These are phyloP conservation scores for Bucorvus abyssinicus DNA, from an alignment of 2,797 vertebrate species.

Conservation along the genomic window DNA sequence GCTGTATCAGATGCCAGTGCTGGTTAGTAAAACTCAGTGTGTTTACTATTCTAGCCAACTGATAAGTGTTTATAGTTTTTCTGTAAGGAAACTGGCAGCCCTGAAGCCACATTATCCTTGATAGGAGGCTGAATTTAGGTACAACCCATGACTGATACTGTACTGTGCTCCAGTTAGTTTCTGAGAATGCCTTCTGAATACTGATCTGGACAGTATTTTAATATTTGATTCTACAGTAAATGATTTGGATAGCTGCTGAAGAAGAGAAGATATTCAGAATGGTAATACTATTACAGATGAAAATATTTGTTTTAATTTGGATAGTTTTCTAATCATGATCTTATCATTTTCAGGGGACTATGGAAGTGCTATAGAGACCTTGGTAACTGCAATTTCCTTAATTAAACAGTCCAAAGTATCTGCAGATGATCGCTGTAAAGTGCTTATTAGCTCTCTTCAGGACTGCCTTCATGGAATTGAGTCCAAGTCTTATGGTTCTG, in stretches of 20 bases:
- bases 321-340: neutral
- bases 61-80: neutral
- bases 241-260: neutral
- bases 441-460: slow-evolving; percentile 98
- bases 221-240: neutral
- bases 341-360: slow-evolving; percentile 86
- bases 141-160: neutral
- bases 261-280: neutral
- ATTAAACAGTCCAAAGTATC: slow-evolving; percentile 99
- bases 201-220: neutral
- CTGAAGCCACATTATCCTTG: neutral
- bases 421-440: slow-evolving; percentile 97
- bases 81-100: neutral
- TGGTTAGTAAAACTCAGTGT: slow-evolving; percentile 79
- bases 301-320: neutral
- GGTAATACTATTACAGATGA: neutral
- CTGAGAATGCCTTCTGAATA: neutral
- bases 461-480: slow-evolving; percentile 99
- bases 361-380: slow-evolving; percentile 97
- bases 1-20: slow-evolving; percentile 98
- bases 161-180: neutral
- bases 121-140: neutral
- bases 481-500: slow-evolving; percentile 98
- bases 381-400: slow-evolving; percentile 98
- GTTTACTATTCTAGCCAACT: neutral